Evolutionary conservation across 2,113 vertebrate genomes (phyloP), one percentile per base, ranked within the genome.

Genomic region (Circaetus cinerascens): DNA sequence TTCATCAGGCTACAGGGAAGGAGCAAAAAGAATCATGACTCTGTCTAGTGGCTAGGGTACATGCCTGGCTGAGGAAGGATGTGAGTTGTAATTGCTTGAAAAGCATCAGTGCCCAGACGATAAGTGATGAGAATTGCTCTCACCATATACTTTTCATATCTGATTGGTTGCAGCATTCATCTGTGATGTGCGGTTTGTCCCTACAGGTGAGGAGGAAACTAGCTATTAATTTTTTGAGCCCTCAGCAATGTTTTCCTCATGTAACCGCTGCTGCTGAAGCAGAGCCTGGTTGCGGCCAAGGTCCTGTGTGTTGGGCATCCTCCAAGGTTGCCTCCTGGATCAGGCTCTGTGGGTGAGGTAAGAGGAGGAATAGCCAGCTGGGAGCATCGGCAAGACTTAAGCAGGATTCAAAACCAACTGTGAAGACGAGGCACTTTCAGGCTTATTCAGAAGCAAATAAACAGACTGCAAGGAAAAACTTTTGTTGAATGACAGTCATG

Each of bases 1-100:
- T 96, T 96, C 80, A 97, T 94, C 84, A 90, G 51, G 64, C 40
- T 74, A 75, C 46, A 95, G 43, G 45, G 60, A 91, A 78, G 74
- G 38, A 91, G 40, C 1, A 10, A 63, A 66, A 89, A 89, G 89
- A 89, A 68, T 87, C 93, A 93, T 85, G 84, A 75, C 56, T 94
- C 45, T 94, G 43, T 84, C 91, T 91, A 29, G 69, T 56, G 73
- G 46, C 75, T 85, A 81, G 48, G 60, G 60, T 69, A 89, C 64
- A 81, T 17, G 55, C n/a, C 75, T 87, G 60, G 60, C 36, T 82
- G 95, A 78, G 36, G 25, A 72, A 78, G 48, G 69, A 71, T 81
- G 50, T 29, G 64, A 67, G 41, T 25, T 87, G 43, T 46, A 93
- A 85, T 72, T 81, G 66, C 84, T 51, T 75, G 80, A 84, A 87